Evolutionary conservation across 1,140 invertebrate species (phyloP), one percentile per base, ranked within the genome.

Genomic region (Latrodectus geometricus): DNA sequence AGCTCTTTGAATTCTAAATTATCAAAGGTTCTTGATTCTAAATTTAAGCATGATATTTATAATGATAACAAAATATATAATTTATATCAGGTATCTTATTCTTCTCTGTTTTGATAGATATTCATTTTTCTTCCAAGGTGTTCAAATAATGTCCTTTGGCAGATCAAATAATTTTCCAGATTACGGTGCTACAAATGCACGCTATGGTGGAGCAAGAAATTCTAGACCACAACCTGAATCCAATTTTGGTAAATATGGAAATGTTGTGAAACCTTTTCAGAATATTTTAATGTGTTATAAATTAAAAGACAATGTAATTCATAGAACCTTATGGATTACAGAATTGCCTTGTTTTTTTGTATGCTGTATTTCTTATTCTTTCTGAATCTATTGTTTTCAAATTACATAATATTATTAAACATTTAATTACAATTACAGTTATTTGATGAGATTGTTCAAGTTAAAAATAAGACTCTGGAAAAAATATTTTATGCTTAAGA

Each of bases 141-240:
- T 35, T 35, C 35, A 35, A 35, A 35, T 35, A 35, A 86, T 86
- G 84, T 86, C 84, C 9, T 79, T 72, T 35, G 54, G 76, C 11
- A 20, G 56, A 48, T 61, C 75, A 65, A 79, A 21, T 23, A 82
- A 73, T 48, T 78, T 79, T 79, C 84, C 84, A 48, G 76, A 79
- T 79, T 86, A 86, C 79, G 84, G 84, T 14, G 52, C 84, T 0
- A 86, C 84, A 52, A 56, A 86, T 74, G 20, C 84, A 14, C 50
- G 21, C 50, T 35, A 73, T 20, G 77, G 15, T 66, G 85, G 69
- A 68, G 17, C 21, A n/a, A 50, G 72, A 74, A 66, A 35, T 79
- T 5, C 21, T 21, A 65, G 61, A 68, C 48, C 61, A 12, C 82
- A 68, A 49, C 72, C 48, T 49, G 70, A 14, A 35, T 68, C 74